Conservation (phyloP, 2,888 invertebrate genomes). For the Liopterus haemorrhoidalis region DNA sequence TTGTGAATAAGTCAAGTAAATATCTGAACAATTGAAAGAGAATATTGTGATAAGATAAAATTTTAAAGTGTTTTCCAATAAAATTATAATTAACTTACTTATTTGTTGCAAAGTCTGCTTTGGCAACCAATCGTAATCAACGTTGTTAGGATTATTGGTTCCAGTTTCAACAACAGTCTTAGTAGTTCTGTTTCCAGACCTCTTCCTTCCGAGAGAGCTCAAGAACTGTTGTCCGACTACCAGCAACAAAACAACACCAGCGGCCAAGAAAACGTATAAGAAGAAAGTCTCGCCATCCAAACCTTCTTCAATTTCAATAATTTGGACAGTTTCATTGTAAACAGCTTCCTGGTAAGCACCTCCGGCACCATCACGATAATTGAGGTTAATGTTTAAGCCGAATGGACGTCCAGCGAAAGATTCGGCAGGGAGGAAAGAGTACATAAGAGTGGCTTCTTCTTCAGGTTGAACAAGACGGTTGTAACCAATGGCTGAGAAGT, state of each 20-base stretch:
- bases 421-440: constrained; percentile 92
- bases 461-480: constrained; percentile 82
- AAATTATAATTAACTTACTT: constrained; percentile 56
- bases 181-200: constrained; percentile 53
- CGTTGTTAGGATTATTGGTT: constrained; percentile 80
- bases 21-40: too few relatives aligned
- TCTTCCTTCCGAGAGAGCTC: constrained; percentile 74
- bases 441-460: constrained; percentile 90
- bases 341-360: constrained; percentile 76
- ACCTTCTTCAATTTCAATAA: constrained; percentile 93
- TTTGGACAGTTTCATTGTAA: constrained; percentile 95
- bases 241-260: constrained; percentile 77
- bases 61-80: too few relatives aligned
- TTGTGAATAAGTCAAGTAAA: too few relatives aligned
- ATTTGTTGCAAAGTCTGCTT: constrained; percentile 78
- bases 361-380: constrained; percentile 77
- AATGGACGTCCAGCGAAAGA: constrained; percentile 96
- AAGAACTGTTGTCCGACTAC: constrained; percentile 87
- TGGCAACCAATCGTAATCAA: constrained; percentile 98
- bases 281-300: constrained; percentile 98
- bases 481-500: constrained; percentile 88
- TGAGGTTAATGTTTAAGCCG: constrained; percentile 86
- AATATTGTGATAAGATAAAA: too few relatives aligned
- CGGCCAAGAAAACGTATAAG: constrained; percentile 91
- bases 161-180: constrained; percentile 77